A percentile compares a stretch with the other conserved stretches of the same genome.
These are phyloP conservation scores for Rhysida immarginata DNA, from an alignment of 1,140 invertebrate genomes.

Conservation along the genomic window DNA sequence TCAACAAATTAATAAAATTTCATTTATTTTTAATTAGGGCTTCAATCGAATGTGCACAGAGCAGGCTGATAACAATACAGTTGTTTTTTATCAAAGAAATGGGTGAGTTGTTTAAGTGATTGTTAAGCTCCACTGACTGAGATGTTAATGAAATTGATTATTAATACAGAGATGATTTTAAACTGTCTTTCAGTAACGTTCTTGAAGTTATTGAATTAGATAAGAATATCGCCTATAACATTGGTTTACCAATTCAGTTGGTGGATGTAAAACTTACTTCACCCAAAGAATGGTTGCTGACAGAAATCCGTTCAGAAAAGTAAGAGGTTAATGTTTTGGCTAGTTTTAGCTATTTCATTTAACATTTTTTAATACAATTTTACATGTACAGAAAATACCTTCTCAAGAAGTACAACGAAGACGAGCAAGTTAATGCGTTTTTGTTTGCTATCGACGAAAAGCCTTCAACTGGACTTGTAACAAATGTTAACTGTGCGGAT, in stretches of 20 bases:
- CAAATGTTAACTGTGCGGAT: no score
- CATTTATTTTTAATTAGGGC: constrained; percentile 1
- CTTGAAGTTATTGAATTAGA: not conserved
- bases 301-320: no score
- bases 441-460: not conserved
- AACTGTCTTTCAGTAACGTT: not conserved
- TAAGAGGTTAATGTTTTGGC: no score
- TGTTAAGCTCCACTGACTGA: not conserved
- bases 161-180: no score
- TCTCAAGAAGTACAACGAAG: constrained; percentile 20
- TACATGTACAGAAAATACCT: constrained; percentile 13
- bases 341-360: no score
- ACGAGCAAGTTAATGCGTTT: not conserved
- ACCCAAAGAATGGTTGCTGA: not conserved
- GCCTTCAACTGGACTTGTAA: no score
- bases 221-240: not conserved
- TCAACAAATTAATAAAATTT: no score
- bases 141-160: not conserved
- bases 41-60: constrained; percentile 16
- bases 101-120: not conserved
- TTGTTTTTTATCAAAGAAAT: constrained; percentile 18
- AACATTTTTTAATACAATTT: no score
- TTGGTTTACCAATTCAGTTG: not conserved
- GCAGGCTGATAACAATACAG: constrained; percentile 13
- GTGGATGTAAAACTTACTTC: not conserved